Evolutionary conservation across 2,797 vertebrate species (phyloP).

Genomic region (Xerus rutilus): DNA sequence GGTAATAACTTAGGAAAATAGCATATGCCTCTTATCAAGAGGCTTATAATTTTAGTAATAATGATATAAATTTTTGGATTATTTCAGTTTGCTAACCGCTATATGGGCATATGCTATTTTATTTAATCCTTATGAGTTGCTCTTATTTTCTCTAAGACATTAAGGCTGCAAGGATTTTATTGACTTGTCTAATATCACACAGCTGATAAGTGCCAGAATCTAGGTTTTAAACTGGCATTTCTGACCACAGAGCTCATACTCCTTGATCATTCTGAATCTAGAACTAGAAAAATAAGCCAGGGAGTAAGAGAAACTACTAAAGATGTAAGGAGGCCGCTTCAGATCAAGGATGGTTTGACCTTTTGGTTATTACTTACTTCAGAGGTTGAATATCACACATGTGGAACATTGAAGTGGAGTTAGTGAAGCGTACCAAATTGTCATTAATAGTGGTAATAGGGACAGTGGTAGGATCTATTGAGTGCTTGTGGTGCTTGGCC

Average conservation of each 20-base stretch:
- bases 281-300: background rate
- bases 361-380: background rate
- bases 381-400: background rate
- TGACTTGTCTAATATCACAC: background rate
- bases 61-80: background rate
- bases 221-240: background rate
- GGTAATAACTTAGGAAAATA: background rate
- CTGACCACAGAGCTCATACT: background rate
- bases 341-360: background rate
- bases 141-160: background rate
- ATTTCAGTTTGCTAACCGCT: background rate
- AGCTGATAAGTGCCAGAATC: background rate
- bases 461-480: background rate
- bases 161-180: background rate
- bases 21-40: background rate
- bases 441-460: accelerated
- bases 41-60: conserved; percentile 26
- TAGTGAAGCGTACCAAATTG: background rate
- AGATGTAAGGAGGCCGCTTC: background rate
- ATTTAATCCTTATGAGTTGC: background rate
- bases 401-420: background rate
- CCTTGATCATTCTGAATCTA: background rate
- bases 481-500: background rate
- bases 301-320: background rate
- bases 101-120: background rate